A percentile compares a stretch with the other conserved stretches of the same genome.
These are phyloP conservation scores for Scomberomorus guttatus DNA, from an alignment of 2,797 vertebrate species.

Conservation along the genomic window DNA sequence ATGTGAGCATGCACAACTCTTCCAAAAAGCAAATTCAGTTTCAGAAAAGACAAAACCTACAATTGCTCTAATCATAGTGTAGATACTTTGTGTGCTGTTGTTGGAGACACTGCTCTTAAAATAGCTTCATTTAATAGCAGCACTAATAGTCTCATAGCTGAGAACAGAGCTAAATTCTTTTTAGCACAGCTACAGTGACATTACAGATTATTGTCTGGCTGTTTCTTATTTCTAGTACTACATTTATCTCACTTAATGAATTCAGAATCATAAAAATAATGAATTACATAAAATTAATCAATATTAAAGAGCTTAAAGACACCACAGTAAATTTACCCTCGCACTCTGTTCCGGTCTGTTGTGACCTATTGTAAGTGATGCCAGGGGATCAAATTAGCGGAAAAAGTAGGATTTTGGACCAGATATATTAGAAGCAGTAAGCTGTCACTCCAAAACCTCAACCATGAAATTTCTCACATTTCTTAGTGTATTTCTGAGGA, in stretches of 20 bases:
- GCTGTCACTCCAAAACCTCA: too few relatives aligned
- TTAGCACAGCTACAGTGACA: not conserved
- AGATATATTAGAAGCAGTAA: too few relatives aligned
- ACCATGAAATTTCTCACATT: too few relatives aligned
- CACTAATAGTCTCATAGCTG: constrained; percentile 3
- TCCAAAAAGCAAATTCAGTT: not conserved
- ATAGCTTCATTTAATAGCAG: not conserved
- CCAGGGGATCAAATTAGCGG: not conserved
- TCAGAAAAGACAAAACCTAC: constrained; percentile 4
- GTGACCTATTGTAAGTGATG: not conserved
- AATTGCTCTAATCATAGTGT: not conserved
- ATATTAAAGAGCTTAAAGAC: not conserved
- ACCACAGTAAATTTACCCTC: not conserved
- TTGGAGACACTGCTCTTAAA: constrained; percentile 15
- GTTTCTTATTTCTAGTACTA: constrained; percentile 8
- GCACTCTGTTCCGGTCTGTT: not conserved
- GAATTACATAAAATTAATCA: not conserved
- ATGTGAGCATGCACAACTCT: not conserved
- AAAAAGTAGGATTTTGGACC: too few relatives aligned
- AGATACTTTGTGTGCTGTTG: not conserved
- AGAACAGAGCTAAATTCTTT: not conserved
- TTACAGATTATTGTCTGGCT: constrained; percentile 5
- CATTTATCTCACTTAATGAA: constrained; percentile 6
- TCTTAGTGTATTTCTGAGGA: too few relatives aligned
- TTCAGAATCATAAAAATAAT: constrained; percentile 1